Conservation (phyloP, 1,140 invertebrate genomes). For the Gryllus bimaculatus region DNA sequence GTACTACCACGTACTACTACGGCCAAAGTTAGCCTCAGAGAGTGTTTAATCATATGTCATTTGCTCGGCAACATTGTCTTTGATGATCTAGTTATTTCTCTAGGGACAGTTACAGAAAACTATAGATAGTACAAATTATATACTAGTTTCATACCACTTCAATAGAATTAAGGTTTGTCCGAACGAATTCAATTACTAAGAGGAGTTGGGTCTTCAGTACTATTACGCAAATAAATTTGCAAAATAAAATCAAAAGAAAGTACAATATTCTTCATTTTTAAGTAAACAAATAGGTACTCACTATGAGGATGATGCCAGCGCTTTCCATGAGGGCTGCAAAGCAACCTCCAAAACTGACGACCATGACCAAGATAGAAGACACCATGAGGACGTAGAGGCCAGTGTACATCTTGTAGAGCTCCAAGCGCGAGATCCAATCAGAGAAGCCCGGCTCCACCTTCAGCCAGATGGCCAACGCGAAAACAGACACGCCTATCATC, state of each 20-base stretch:
- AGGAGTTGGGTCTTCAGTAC: too few relatives aligned
- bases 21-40: too few relatives aligned
- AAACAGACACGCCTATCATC: conserved; percentile 62
- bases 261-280: not conserved
- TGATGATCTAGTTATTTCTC: too few relatives aligned
- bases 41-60: too few relatives aligned
- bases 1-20: too few relatives aligned
- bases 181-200: too few relatives aligned
- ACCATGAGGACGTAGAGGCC: conserved; percentile 71
- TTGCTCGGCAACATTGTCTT: too few relatives aligned
- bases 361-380: conserved; percentile 56
- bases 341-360: conserved; percentile 64
- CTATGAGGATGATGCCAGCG: conserved; percentile 44
- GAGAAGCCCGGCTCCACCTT: conserved; percentile 66
- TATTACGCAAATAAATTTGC: not conserved
- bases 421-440: conserved; percentile 64
- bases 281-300: conserved; percentile 36
- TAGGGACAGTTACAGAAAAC: too few relatives aligned
- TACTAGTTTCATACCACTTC: too few relatives aligned
- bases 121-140: too few relatives aligned
- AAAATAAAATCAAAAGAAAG: not conserved
- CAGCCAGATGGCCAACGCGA: conserved; percentile 70
- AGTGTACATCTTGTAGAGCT: conserved; percentile 65
- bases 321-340: conserved; percentile 60
- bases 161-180: too few relatives aligned